Conservation (phyloP, 2,113 vertebrate genomes). For the Boleophthalmus pectinirostris region DNA sequence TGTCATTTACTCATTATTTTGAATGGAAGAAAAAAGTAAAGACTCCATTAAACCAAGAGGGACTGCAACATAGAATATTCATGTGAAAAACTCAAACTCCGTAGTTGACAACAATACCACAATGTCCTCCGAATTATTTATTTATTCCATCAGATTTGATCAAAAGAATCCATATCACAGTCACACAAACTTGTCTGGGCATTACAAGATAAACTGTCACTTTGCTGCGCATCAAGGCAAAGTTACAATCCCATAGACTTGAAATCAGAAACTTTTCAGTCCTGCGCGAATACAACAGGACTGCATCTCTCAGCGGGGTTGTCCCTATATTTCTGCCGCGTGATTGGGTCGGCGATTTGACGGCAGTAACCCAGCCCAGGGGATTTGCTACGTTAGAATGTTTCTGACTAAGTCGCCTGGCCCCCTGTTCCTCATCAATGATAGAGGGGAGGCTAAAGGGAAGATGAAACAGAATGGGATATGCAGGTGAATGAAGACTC, state of each 20-base stretch:
- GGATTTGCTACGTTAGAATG: conserved; percentile 59
- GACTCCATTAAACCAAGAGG: not conserved
- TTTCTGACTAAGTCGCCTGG: conserved; percentile 52
- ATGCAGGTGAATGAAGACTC: conserved; percentile 59
- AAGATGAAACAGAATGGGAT: conserved; percentile 67
- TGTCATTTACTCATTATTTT: no score
- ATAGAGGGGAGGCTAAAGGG: conserved; percentile 51
- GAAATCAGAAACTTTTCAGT: not conserved
- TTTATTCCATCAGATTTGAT: conserved; percentile 17
- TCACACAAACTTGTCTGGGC: conserved; percentile 27
- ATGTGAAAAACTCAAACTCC: not conserved
- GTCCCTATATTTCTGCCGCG: conserved; percentile 63
- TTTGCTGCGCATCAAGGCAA: conserved; percentile 32
- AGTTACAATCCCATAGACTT: conserved; percentile 17
- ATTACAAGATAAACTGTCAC: conserved; percentile 25
- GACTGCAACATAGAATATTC: not conserved
- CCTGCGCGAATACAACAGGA: not conserved
- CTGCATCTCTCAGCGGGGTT: conserved; percentile 44
- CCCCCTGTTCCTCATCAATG: conserved; percentile 68
- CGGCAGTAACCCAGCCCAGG: conserved; percentile 52
- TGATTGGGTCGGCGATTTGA: conserved; percentile 66
- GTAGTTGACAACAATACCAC: not conserved
- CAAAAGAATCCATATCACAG: conserved; percentile 11
- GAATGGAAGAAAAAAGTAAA: not conserved
- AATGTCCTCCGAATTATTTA: conserved; percentile 30